Conservation (phyloP, 2,888 invertebrate species). For the Dynastes hyllus region DNA sequence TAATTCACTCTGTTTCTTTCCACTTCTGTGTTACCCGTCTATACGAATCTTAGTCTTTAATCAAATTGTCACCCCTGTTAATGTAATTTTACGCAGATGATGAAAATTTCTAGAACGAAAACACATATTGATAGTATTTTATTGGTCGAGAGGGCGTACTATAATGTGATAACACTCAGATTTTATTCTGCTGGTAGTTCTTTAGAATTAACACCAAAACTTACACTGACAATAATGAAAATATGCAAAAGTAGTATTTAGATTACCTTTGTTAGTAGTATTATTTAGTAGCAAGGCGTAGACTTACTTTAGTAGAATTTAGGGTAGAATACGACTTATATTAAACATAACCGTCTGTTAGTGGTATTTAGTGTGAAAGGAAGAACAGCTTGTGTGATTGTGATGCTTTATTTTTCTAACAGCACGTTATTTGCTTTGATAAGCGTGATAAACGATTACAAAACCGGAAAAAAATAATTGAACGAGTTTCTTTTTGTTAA, state of each 20-base stretch:
- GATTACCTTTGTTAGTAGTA: constrained; percentile 46
- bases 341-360: constrained; percentile 1
- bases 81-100: constrained; percentile 47
- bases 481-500: not conserved
- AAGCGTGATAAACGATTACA: not conserved
- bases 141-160: constrained; percentile 4
- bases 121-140: not conserved
- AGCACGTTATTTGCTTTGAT: constrained; percentile 30
- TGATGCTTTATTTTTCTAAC: constrained; percentile 34
- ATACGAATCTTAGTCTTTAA: constrained; percentile 53
- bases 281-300: constrained; percentile 50
- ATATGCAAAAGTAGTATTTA: constrained; percentile 42
- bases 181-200: constrained; percentile 27
- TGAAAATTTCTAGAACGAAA: constrained; percentile 35
- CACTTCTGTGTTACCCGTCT: constrained; percentile 3
- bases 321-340: constrained; percentile 20
- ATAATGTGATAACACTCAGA: constrained; percentile 32
- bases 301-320: constrained; percentile 31
- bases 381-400: constrained; percentile 39
- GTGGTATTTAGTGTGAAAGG: constrained; percentile 27
- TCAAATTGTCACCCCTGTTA: constrained; percentile 68
- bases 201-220: constrained; percentile 40
- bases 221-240: constrained; percentile 32
- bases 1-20: constrained; percentile 4
- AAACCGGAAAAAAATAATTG: not conserved